Evolutionary conservation across 2,113 vertebrate species (phyloP).

Genomic region (Dryoscopus gambensis): DNA sequence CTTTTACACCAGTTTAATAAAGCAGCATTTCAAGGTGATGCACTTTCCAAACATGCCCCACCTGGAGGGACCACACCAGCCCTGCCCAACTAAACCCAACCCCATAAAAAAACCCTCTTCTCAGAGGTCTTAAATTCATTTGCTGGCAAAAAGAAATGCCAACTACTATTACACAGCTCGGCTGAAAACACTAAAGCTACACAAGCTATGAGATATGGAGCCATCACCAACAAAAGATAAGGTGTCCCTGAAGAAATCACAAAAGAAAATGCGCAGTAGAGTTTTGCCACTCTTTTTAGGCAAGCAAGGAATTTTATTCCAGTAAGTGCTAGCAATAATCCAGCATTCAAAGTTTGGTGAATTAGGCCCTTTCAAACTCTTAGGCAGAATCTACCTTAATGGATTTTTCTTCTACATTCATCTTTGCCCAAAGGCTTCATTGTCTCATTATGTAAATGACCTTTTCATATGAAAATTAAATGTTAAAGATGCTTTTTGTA

Average conservation of each 20-base stretch:
- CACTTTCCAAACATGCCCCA: neutral
- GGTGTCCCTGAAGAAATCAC: neutral
- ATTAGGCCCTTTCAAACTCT: slow-evolving; percentile 33
- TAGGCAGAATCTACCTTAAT: slow-evolving; percentile 36
- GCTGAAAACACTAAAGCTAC: neutral
- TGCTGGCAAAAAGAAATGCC: neutral
- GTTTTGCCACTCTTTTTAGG: neutral
- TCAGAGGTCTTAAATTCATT: neutral
- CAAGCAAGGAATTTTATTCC: neutral
- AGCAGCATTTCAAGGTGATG: neutral
- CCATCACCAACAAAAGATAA: neutral
- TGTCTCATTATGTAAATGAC: slow-evolving; percentile 57
- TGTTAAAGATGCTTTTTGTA: slow-evolving; percentile 49
- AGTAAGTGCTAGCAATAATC: slow-evolving; percentile 20
- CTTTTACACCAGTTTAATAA: neutral
- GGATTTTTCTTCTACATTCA: slow-evolving; percentile 28
- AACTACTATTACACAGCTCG: neutral
- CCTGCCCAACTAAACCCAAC: neutral
- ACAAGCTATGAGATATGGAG: neutral
- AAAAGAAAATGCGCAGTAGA: neutral
- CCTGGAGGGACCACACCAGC: neutral
- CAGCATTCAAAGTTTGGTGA: slow-evolving; percentile 27
- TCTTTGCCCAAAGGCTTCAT: slow-evolving; percentile 42
- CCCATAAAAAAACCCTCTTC: neutral
- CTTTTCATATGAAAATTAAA: slow-evolving; percentile 62